Conservation (phyloP, 2,888 invertebrate species). For the Agrochola lychnidis region DNA sequence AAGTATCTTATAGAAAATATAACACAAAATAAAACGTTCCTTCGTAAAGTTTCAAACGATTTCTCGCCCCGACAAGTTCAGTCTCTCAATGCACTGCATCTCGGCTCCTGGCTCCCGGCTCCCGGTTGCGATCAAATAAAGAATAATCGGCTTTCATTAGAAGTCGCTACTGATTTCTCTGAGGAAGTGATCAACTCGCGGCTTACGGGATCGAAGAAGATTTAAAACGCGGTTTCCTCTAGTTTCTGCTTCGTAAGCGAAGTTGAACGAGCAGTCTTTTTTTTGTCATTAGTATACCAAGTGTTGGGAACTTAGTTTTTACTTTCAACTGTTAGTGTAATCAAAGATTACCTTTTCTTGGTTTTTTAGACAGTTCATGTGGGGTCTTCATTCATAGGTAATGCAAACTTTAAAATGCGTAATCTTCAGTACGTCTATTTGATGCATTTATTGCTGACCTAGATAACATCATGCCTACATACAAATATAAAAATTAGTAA, state of each 20-base stretch:
- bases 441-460: neutral
- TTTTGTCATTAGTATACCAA: neutral
- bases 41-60: conserved; percentile 57
- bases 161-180: conserved; percentile 73
- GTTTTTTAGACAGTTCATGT: neutral
- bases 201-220: conserved; percentile 71
- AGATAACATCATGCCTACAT: neutral
- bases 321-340: conserved; percentile 1
- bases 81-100: conserved; percentile 62
- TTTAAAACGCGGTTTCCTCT: conserved; percentile 68
- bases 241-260: conserved; percentile 59
- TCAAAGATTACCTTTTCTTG: neutral
- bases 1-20: conserved; percentile 27
- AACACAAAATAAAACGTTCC: conserved; percentile 43
- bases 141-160: conserved; percentile 79
- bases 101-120: conserved; percentile 47
- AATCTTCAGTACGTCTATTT: neutral
- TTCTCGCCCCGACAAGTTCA: conserved; percentile 59
- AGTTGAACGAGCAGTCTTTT: conserved; percentile 55
- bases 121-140: conserved; percentile 66
- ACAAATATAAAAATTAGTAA: no score
- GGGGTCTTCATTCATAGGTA: neutral
- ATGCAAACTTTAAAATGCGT: neutral
- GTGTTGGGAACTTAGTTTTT: neutral
- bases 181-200: conserved; percentile 70